Conservation (phyloP, 2,888 invertebrate species). For the Tenthredo scrophulariae region DNA sequence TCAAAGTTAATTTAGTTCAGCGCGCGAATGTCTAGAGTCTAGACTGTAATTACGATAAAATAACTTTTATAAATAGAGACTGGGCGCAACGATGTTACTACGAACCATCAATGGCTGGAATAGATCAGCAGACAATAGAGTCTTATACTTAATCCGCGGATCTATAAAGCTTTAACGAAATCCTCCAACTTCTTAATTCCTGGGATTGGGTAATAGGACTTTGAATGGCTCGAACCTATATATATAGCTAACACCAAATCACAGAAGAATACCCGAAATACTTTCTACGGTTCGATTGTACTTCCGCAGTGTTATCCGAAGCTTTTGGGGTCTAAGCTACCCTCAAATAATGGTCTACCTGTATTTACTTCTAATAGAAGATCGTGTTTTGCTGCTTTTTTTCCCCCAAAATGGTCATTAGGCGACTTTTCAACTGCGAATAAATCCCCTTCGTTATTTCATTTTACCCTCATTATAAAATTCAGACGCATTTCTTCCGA, state of each 20-base stretch:
- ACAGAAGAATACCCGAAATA: conserved; percentile 50
- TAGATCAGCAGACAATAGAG: conserved; percentile 51
- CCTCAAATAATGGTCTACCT: conserved; percentile 34
- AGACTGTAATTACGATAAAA: not conserved
- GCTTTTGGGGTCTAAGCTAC: conserved; percentile 40
- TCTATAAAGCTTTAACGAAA: conserved; percentile 49
- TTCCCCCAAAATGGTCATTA: conserved; percentile 17
- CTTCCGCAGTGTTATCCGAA: conserved; percentile 37
- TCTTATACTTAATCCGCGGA: conserved; percentile 45
- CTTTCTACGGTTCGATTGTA: conserved; percentile 49
- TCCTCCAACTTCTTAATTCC: conserved; percentile 48
- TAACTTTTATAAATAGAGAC: conserved; percentile 40
- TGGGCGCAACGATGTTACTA: conserved; percentile 3
- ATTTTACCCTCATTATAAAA: not conserved
- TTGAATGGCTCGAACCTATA: conserved; percentile 40
- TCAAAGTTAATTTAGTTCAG: conserved; percentile 36
- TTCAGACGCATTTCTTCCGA: not conserved
- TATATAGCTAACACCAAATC: conserved; percentile 41
- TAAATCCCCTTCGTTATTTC: not conserved
- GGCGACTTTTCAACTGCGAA: not conserved
- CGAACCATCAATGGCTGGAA: conserved; percentile 17
- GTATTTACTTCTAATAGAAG: conserved; percentile 33
- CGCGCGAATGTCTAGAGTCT: not conserved
- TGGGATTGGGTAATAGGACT: conserved; percentile 37
- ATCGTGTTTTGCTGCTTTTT: conserved; percentile 17